These are phyloP conservation scores for Gymnocephalus cernua DNA, from an alignment of 2,113 vertebrate species.

Conservation along the genomic window DNA sequence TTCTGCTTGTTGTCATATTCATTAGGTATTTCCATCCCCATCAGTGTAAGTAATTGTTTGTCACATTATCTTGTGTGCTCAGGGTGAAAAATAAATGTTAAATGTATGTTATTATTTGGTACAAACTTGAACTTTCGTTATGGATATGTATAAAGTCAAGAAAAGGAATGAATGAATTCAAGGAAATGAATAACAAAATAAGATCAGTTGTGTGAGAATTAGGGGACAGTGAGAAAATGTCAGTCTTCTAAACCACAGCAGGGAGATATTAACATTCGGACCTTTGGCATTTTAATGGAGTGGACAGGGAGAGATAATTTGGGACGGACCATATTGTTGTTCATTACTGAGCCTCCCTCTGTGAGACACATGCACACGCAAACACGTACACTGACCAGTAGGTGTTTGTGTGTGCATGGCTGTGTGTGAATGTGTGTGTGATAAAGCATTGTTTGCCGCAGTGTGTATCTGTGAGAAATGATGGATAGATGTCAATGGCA, in stretches of 20 bases:
- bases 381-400: constrained; percentile 4
- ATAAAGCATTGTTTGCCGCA: background rate
- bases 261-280: constrained; percentile 64
- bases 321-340: constrained; percentile 68
- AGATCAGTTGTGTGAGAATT: constrained; percentile 14
- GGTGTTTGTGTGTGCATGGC: background rate
- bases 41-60: background rate
- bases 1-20: background rate
- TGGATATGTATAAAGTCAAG: too few species aligned
- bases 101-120: background rate
- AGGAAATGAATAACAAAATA: constrained; percentile 1
- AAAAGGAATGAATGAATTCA: background rate
- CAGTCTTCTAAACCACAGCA: constrained; percentile 34
- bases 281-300: constrained; percentile 78
- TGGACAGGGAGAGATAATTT: constrained; percentile 66
- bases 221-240: constrained; percentile 43
- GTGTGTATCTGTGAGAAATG: constrained; percentile 58
- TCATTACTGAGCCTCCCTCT: constrained; percentile 63
- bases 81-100: background rate
- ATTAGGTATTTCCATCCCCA: background rate
- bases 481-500: constrained; percentile 74
- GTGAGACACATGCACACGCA: constrained; percentile 23
- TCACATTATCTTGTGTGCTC: background rate
- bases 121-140: background rate
- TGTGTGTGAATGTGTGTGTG: constrained; percentile 3